Percentiles rank a stretch among this genome's conserved stretches.
These are phyloP conservation scores for Harpegnathos saltator DNA, from an alignment of 1,140 invertebrate species.

Conservation along the genomic window DNA sequence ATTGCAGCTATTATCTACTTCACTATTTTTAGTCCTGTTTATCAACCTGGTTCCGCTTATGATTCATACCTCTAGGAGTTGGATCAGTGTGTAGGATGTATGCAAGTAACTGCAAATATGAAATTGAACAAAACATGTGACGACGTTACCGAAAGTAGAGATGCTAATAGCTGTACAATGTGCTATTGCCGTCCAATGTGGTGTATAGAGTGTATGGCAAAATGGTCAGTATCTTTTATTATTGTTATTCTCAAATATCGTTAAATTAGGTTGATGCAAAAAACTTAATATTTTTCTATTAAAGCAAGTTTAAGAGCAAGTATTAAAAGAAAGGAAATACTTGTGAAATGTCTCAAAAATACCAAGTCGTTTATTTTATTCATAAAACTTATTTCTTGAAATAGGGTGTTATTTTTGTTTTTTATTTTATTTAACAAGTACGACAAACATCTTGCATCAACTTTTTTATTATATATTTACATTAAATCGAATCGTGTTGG, in stretches of 20 bases:
- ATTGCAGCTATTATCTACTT: not conserved
- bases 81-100: constrained; percentile 95
- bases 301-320: no score
- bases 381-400: no score
- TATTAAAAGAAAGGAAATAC: no score
- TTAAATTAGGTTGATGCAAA: no score
- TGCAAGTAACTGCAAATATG: constrained; percentile 92
- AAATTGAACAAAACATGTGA: constrained; percentile 92
- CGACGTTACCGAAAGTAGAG: constrained; percentile 79
- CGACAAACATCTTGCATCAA: no score
- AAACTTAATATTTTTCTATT: no score
- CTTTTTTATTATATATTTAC: no score
- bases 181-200: constrained; percentile 95
- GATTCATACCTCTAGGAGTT: constrained; percentile 87
- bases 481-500: constrained; percentile 7
- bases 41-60: constrained; percentile 1
- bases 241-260: constrained; percentile 16
- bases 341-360: no score
- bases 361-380: no score
- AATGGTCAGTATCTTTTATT: constrained; percentile 88
- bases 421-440: no score
- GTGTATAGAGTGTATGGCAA: constrained; percentile 94
- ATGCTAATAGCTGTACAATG: constrained; percentile 85
- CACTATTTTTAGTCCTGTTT: constrained; percentile 24
- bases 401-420: no score